Conservation (phyloP, 2,797 vertebrate genomes). For the Sebastes nivosus region DNA sequence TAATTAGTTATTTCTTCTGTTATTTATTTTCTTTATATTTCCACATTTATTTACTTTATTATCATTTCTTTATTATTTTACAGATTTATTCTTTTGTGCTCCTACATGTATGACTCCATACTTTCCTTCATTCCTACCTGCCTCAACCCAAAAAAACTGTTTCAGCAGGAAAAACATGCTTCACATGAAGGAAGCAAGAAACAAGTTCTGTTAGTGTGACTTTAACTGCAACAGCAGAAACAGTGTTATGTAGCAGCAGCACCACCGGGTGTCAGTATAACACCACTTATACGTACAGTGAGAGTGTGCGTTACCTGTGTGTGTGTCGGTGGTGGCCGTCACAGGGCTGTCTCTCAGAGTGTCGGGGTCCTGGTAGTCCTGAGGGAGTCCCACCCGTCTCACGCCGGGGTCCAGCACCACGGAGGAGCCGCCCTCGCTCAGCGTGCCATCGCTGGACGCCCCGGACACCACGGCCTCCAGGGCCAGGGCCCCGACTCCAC, state of each 20-base stretch:
- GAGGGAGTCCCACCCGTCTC: constrained; percentile 87
- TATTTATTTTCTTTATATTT: too few species aligned
- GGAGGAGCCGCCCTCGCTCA: constrained; percentile 86
- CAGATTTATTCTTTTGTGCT: too few species aligned
- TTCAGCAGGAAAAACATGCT: too few species aligned
- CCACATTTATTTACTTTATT: too few species aligned
- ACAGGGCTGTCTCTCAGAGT: constrained; percentile 76
- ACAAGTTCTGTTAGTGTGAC: too few species aligned
- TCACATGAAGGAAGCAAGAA: too few species aligned
- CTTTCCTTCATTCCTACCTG: too few species aligned
- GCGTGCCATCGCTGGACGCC: constrained; percentile 85
- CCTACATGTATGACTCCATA: too few species aligned
- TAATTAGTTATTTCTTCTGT: too few species aligned
- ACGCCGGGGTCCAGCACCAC: constrained; percentile 88
- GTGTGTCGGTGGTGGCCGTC: constrained; percentile 73
- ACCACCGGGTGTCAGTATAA: not conserved
- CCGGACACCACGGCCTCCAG: constrained; percentile 74
- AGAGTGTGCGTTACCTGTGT: constrained; percentile 56
- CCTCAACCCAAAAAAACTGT: too few species aligned
- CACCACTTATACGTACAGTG: not conserved
- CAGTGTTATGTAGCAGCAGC: not conserved
- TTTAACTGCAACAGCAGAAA: too few species aligned
- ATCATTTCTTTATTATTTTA: too few species aligned
- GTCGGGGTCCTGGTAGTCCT: constrained; percentile 89
- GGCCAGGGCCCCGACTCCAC: constrained; percentile 58